phyloP scores from a whole-genome alignment of 2,888 invertebrate genomes.

The Eupithecia pulchellata region DNA sequence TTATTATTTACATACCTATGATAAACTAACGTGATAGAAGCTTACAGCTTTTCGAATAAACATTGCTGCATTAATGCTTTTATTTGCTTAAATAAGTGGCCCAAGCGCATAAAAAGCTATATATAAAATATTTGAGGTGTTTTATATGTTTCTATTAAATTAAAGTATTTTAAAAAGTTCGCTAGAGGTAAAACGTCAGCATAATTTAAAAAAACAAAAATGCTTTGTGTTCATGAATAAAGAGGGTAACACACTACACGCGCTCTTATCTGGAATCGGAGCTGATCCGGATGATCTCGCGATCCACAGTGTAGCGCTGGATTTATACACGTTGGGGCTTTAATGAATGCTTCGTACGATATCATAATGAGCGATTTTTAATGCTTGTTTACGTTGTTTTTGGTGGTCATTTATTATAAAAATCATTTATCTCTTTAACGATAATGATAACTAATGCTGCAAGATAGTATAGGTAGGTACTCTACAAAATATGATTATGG shows the following conservation, averaged over 20 bases:
- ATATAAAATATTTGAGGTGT: not conserved
- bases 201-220: not conserved
- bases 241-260: conserved; percentile 50
- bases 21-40: conserved; percentile 38
- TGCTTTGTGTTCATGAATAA: conserved; percentile 11
- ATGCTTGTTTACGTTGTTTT: not conserved
- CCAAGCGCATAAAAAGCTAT: not conserved
- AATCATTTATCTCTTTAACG: not conserved
- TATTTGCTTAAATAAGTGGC: conserved; percentile 3
- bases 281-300: conserved; percentile 80
- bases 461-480: not conserved
- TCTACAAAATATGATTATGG: not conserved
- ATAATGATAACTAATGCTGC: not conserved
- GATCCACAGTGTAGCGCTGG: conserved; percentile 60
- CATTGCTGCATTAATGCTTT: conserved; percentile 3
- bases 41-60: conserved; percentile 27
- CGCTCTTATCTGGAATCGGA: conserved; percentile 76
- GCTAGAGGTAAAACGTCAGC: not conserved
- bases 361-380: not conserved
- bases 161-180: not conserved
- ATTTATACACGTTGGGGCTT: conserved; percentile 40
- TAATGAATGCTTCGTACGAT: not conserved
- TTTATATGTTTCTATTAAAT: not conserved
- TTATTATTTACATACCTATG: conserved; percentile 41
- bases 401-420: not conserved